Conservation (phyloP, 2,888 invertebrate genomes). For the Acronicta aceris region DNA sequence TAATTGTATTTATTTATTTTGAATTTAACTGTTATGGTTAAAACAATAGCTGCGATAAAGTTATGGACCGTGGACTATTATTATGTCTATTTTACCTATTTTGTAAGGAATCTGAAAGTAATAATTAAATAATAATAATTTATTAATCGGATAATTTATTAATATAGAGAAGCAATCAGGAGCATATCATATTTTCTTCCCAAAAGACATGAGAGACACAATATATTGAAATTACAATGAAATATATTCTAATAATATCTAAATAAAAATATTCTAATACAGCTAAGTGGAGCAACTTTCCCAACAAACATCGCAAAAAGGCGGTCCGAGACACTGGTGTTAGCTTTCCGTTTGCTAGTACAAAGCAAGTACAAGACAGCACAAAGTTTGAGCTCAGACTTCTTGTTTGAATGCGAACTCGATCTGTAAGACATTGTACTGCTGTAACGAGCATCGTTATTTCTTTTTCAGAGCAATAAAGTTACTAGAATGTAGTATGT, state of each 20-base stretch:
- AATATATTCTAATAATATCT: too few relatives aligned
- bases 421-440: conserved; percentile 32
- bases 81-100: too few relatives aligned
- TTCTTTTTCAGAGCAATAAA: conserved; percentile 28
- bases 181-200: too few relatives aligned
- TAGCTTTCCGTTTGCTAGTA: conserved; percentile 31
- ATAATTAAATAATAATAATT: too few relatives aligned
- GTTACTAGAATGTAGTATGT: conserved; percentile 13
- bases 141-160: too few relatives aligned
- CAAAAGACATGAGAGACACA: too few relatives aligned
- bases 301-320: conserved; percentile 45
- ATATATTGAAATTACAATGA: not conserved
- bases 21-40: too few relatives aligned
- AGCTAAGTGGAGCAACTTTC: conserved; percentile 39
- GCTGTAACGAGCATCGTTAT: conserved; percentile 38
- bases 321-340: conserved; percentile 37
- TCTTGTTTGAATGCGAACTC: conserved; percentile 48
- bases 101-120: too few relatives aligned
- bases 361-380: conserved; percentile 40
- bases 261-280: conserved; percentile 25
- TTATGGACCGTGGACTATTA: too few relatives aligned
- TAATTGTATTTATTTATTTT: too few relatives aligned
- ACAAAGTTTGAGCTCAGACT: conserved; percentile 40
- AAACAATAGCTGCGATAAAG: too few relatives aligned
- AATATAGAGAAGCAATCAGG: too few relatives aligned